These are phyloP conservation scores for Graphium colonna DNA, from an alignment of 2,888 invertebrate genomes.

Conservation along the genomic window DNA sequence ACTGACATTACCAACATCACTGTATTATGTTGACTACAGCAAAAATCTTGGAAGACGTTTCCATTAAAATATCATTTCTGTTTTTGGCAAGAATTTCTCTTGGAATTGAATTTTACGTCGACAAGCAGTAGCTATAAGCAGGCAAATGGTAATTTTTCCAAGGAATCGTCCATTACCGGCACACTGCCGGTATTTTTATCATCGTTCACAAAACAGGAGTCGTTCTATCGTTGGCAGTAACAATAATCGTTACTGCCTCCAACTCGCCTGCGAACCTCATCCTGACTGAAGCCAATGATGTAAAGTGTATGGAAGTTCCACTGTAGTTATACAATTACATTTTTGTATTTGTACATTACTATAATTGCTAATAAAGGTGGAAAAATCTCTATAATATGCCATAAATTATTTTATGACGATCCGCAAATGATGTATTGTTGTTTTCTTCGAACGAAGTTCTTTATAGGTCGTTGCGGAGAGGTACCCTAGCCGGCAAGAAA, in stretches of 20 bases:
- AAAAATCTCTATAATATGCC: too few relatives aligned
- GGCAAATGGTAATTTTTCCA: slow-evolving; percentile 14
- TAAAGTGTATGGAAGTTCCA: not conserved
- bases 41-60: not conserved
- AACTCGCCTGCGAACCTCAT: slow-evolving; percentile 6
- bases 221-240: slow-evolving; percentile 24
- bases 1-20: too few relatives aligned
- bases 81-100: slow-evolving; percentile 6
- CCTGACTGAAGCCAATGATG: not conserved
- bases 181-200: slow-evolving; percentile 23
- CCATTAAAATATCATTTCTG: slow-evolving; percentile 8
- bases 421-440: too few relatives aligned
- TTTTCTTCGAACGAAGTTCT: too few relatives aligned
- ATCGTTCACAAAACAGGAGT: slow-evolving; percentile 39
- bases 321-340: too few relatives aligned
- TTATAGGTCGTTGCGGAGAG: too few relatives aligned
- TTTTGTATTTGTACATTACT: too few relatives aligned
- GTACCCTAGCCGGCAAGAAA: too few relatives aligned
- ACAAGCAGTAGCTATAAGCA: slow-evolving; percentile 6
- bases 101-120: slow-evolving; percentile 11
- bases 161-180: slow-evolving; percentile 17
- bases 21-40: too few relatives aligned
- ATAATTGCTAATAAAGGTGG: too few relatives aligned
- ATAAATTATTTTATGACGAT: too few relatives aligned
- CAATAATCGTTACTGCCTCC: slow-evolving; percentile 25